A percentile compares a stretch with the other conserved stretches of the same genome.
Evolutionary conservation across 2,113 vertebrate species (phyloP).

Genomic region (Myotis davidii): DNA sequence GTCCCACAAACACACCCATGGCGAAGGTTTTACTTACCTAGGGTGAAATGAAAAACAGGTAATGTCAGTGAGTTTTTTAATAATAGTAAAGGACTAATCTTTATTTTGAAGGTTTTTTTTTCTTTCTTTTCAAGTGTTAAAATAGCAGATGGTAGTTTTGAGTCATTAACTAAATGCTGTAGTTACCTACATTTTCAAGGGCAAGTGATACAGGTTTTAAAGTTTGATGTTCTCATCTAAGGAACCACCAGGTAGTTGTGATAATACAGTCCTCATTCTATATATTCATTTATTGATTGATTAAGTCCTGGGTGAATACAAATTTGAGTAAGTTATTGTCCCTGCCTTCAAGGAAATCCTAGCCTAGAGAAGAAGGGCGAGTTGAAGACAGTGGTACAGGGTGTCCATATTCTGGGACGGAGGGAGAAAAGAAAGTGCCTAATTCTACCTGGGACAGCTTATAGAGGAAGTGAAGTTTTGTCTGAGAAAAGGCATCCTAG

Average conservation of each 20-base stretch:
- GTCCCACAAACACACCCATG: neutral
- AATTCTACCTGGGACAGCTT: neutral
- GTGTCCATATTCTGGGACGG: neutral
- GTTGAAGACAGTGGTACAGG: neutral
- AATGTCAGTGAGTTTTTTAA: neutral
- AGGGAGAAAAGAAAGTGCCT: neutral
- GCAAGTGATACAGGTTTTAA: neutral
- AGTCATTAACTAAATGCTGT: neutral
- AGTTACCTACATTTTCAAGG: neutral
- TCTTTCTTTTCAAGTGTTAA: conserved; percentile 14
- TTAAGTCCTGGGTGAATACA: neutral
- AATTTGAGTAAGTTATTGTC: neutral
- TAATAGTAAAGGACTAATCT: neutral
- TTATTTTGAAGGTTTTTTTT: neutral
- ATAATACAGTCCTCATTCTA: neutral
- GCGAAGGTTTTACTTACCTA: neutral
- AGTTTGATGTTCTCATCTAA: neutral
- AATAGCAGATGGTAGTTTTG: conserved; percentile 11
- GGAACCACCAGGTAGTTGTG: neutral
- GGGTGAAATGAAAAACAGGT: conserved; percentile 24
- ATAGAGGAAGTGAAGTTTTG: neutral
- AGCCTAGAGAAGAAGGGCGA: neutral
- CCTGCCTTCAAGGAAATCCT: conserved; percentile 22
- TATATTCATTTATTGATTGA: neutral
- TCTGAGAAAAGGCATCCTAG: conserved; percentile 7